These are phyloP conservation scores for Etheostoma cragini DNA, from an alignment of 2,113 vertebrate species.

Conservation along the genomic window DNA sequence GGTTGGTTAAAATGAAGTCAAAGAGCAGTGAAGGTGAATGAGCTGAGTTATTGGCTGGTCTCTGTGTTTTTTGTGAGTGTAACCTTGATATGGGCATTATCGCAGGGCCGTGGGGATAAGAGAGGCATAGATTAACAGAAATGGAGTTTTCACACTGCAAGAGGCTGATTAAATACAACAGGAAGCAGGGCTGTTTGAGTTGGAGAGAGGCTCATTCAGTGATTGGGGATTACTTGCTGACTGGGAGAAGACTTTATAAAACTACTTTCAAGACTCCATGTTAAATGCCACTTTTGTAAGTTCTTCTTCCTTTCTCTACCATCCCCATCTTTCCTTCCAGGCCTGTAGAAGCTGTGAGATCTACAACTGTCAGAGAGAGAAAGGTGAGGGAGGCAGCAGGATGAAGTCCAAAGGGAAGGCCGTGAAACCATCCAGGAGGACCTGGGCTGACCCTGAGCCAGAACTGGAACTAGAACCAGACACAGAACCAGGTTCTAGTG, in stretches of 20 bases:
- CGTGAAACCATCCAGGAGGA: conserved; percentile 79
- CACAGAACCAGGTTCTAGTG: conserved; percentile 73
- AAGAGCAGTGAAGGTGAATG: neutral
- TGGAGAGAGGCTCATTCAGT: neutral
- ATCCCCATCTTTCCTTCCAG: conserved; percentile 26
- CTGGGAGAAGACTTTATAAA: neutral
- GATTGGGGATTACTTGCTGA: neutral
- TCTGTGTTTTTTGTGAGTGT: conserved; percentile 58
- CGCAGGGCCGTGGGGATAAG: conserved; percentile 71
- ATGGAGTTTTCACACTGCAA: conserved; percentile 76
- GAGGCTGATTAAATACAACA: conserved; percentile 74
- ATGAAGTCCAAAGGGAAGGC: conserved; percentile 96
- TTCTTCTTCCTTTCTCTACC: neutral
- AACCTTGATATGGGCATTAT: conserved; percentile 80
- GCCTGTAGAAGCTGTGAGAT: conserved; percentile 31
- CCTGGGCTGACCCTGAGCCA: conserved; percentile 77
- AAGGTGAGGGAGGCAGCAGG: conserved; percentile 45
- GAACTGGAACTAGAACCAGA: conserved; percentile 78
- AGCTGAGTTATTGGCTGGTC: conserved; percentile 5
- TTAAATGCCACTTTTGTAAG: neutral
- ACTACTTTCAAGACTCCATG: neutral
- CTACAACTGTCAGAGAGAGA: neutral
- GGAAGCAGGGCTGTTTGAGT: conserved; percentile 52
- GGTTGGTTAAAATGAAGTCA: neutral
- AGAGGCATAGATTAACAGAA: conserved; percentile 63